These are phyloP conservation scores for Stegastes partitus DNA, from an alignment of 2,113 vertebrate species.

Conservation along the genomic window DNA sequence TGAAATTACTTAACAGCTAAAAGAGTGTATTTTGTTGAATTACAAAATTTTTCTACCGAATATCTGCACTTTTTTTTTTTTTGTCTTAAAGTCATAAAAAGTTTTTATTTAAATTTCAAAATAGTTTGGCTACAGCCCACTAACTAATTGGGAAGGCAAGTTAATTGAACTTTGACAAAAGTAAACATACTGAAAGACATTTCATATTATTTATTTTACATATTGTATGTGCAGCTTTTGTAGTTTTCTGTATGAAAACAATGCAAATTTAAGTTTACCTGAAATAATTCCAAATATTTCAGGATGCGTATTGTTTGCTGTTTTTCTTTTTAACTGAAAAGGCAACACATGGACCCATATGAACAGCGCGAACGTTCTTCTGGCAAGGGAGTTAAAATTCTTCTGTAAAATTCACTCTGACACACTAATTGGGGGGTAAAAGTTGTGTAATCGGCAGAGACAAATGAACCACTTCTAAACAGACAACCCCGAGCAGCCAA, in stretches of 20 bases:
- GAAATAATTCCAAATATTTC: neutral
- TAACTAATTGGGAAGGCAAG: too few species aligned
- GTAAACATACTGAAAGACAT: too few species aligned
- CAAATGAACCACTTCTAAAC: constrained; percentile 16
- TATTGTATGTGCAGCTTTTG: neutral
- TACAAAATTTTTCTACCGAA: too few species aligned
- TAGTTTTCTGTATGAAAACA: neutral
- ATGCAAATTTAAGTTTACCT: neutral
- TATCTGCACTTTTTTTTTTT: too few species aligned
- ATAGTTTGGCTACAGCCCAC: too few species aligned
- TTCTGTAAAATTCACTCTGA: constrained; percentile 14
- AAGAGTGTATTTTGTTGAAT: too few species aligned
- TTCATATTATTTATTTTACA: neutral
- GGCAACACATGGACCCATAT: neutral
- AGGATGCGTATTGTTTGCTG: neutral
- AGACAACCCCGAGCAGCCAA: constrained; percentile 11
- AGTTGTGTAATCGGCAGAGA: neutral
- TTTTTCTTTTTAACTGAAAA: neutral
- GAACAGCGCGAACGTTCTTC: neutral
- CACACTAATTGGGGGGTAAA: constrained; percentile 9
- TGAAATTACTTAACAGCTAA: too few species aligned
- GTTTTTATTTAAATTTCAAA: too few species aligned
- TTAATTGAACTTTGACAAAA: too few species aligned
- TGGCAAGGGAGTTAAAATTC: neutral
- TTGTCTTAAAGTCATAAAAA: too few species aligned